Conservation (phyloP, 2,113 vertebrate genomes). For the Ptilonorhynchus violaceus region DNA sequence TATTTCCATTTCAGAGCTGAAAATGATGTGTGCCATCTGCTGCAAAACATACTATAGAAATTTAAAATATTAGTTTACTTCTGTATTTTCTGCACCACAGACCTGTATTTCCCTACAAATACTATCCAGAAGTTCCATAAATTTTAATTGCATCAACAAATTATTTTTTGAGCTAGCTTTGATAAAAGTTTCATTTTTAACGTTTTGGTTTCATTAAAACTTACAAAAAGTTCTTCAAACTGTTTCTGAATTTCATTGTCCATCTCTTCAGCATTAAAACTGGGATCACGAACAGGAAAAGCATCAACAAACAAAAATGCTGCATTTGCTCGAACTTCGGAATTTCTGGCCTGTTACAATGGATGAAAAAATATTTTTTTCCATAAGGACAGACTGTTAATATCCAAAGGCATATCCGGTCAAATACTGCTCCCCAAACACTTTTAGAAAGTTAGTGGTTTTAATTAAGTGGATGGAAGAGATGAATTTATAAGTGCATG, state of each 20-base stretch:
- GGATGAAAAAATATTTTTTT: not conserved
- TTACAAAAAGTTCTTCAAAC: conserved; percentile 88
- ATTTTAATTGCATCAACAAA: not conserved
- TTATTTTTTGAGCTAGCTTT: not conserved
- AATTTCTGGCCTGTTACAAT: conserved; percentile 81
- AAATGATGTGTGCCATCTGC: not conserved
- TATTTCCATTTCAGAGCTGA: not conserved
- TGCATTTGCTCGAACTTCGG: conserved; percentile 91
- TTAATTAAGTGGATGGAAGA: not conserved
- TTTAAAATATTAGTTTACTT: not conserved
- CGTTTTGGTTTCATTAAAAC: conserved; percentile 20
- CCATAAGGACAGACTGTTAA: not conserved
- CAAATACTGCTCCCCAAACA: not conserved
- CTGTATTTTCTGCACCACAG: not conserved
- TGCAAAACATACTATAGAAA: not conserved
- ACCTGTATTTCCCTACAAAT: not conserved
- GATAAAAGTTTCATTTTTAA: not conserved
- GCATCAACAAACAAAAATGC: conserved; percentile 89
- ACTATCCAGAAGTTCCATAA: not conserved
- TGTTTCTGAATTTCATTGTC: conserved; percentile 88
- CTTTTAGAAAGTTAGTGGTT: not conserved
- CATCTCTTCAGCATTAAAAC: conserved; percentile 70
- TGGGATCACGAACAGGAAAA: conserved; percentile 88
- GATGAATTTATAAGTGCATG: not conserved
- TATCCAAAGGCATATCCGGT: not conserved